phyloP scores from a whole-genome alignment of 92 coral and sea anemone species.

The Montipora capitata region DNA sequence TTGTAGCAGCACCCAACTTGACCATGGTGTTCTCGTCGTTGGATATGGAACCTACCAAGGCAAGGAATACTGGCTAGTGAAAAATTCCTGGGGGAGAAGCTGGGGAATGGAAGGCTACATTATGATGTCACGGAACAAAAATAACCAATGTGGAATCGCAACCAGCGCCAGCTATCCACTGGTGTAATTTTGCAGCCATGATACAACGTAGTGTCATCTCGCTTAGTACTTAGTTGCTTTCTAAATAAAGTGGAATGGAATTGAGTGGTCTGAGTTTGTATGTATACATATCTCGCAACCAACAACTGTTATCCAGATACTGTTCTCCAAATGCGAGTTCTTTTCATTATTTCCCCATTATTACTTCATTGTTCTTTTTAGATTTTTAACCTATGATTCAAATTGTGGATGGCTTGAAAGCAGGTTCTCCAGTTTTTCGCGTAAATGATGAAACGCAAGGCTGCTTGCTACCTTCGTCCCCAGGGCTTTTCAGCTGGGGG shows the following conservation, averaged over 20 bases:
- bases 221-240: not conserved
- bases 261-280: not conserved
- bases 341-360: too few species aligned
- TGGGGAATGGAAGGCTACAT: constrained; percentile 96
- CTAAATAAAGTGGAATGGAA: not conserved
- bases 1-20: constrained; percentile 86
- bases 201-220: not conserved
- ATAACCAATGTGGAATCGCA: constrained; percentile 96
- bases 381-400: too few species aligned
- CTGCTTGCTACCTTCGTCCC: too few species aligned
- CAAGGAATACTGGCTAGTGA: constrained; percentile 94
- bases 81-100: constrained; percentile 90
- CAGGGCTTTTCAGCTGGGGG: too few species aligned
- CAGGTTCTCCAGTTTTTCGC: too few species aligned
- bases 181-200: constrained; percentile 34
- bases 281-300: too few species aligned
- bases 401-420: too few species aligned
- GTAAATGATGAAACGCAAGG: too few species aligned
- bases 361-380: too few species aligned
- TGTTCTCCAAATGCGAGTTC: too few species aligned
- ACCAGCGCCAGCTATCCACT: constrained; percentile 92
- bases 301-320: too few species aligned
- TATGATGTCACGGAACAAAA: constrained; percentile 91
- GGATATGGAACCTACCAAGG: constrained; percentile 89
- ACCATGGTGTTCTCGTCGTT: constrained; percentile 94